Evolutionary conservation across 2,113 vertebrate species (phyloP).

Genomic region (Gallinago media): DNA sequence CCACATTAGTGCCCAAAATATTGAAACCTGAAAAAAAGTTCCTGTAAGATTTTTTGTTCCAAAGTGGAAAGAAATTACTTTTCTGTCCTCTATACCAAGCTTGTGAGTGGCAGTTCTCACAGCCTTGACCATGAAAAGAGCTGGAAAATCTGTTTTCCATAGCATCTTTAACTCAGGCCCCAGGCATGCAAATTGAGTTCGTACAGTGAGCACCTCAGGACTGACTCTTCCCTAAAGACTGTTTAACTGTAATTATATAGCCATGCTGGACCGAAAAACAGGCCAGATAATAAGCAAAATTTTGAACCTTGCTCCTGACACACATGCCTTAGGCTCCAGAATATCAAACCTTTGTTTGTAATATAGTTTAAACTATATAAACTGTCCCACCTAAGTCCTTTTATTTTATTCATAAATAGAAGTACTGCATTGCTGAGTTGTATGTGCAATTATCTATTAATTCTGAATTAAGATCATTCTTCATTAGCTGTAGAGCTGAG

Average conservation of each 20-base stretch:
- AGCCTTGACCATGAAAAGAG: not conserved
- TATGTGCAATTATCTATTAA: not conserved
- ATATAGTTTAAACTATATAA: not conserved
- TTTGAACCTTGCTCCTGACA: not conserved
- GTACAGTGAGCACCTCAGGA: not conserved
- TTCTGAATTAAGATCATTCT: not conserved
- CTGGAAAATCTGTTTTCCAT: not conserved
- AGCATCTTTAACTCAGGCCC: not conserved
- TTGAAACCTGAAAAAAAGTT: not conserved
- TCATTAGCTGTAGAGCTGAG: not conserved
- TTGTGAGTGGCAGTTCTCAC: not conserved
- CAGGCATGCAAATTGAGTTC: not conserved
- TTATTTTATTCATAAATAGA: not conserved
- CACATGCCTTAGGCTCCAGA: not conserved
- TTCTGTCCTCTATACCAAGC: not conserved
- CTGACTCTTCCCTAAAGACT: not conserved
- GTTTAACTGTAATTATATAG: not conserved
- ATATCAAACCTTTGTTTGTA: not conserved
- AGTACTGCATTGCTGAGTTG: not conserved
- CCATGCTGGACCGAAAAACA: not conserved
- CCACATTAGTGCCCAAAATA: not conserved
- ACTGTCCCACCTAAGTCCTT: not conserved
- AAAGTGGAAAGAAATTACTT: not conserved
- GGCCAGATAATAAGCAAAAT: not conserved
- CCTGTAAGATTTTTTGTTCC: not conserved